These are phyloP conservation scores for Tokudaia tokunoshimensis DNA, from an alignment of 2,797 vertebrate species.

Conservation along the genomic window DNA sequence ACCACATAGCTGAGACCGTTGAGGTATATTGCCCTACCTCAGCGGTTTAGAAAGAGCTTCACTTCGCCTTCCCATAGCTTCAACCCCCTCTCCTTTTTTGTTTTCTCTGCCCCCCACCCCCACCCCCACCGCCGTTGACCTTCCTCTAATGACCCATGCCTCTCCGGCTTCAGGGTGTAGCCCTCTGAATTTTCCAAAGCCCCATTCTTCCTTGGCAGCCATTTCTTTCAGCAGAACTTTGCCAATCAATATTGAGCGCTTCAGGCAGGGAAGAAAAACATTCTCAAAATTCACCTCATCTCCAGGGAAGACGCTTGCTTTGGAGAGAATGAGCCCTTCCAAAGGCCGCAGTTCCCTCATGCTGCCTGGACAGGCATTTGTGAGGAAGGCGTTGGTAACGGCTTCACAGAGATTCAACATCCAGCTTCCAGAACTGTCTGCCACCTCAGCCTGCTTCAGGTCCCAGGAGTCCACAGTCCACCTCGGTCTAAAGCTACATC, in stretches of 20 bases:
- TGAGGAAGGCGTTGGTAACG: conserved; percentile 6
- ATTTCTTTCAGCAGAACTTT: conserved; percentile 77
- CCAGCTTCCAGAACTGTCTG: conserved; percentile 60
- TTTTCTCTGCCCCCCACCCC: not conserved
- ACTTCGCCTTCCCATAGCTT: not conserved
- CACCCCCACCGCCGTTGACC: conserved; percentile 29
- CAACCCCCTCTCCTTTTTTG: conserved; percentile 3
- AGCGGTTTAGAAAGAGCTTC: conserved; percentile 27
- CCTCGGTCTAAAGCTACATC: not conserved
- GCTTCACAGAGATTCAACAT: conserved; percentile 54
- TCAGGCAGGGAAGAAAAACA: conserved; percentile 58
- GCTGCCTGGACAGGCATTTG: conserved; percentile 54
- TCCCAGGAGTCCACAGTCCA: fast-evolving
- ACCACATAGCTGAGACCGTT: not conserved
- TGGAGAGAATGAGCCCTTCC: conserved; percentile 77
- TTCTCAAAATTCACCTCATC: conserved; percentile 80
- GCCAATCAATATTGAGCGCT: conserved; percentile 84
- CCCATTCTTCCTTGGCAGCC: conserved; percentile 59
- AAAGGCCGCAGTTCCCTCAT: conserved; percentile 66
- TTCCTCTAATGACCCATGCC: not conserved
- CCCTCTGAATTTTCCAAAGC: conserved; percentile 27
- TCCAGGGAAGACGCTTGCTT: conserved; percentile 78
- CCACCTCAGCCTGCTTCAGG: not conserved
- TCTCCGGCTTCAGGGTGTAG: not conserved
- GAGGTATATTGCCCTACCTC: not conserved